Percentiles rank a stretch among this genome's conserved stretches.
phyloP scores from a whole-genome alignment of 2,888 invertebrate genomes.

The Cephus nigrinus region DNA sequence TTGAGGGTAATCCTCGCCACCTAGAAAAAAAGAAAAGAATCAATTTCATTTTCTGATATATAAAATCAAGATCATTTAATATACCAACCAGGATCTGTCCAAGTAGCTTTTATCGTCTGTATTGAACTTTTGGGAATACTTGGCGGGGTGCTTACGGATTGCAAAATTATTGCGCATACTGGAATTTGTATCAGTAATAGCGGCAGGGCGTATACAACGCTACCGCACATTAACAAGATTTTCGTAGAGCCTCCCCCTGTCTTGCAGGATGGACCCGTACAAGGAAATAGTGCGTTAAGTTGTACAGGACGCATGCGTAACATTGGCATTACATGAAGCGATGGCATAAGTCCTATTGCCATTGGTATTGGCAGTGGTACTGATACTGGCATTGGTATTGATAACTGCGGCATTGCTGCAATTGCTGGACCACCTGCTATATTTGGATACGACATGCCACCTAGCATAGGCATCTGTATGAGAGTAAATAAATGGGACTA shows the following conservation, averaged over 20 bases:
- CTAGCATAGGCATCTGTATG: background rate
- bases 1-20: constrained; percentile 34
- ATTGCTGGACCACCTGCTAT: background rate
- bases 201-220: background rate
- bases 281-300: background rate
- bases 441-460: background rate
- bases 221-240: background rate
- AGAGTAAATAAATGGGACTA: background rate
- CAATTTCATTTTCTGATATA: background rate
- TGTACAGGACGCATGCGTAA: background rate
- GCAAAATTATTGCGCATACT: background rate
- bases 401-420: background rate
- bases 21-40: background rate
- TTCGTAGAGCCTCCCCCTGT: background rate
- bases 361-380: background rate
- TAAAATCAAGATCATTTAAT: background rate
- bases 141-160: background rate
- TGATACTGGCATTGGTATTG: background rate
- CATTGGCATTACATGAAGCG: background rate
- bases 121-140: rapidly evolving
- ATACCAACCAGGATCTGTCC: background rate
- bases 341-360: background rate
- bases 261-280: background rate
- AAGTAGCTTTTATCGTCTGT: background rate
- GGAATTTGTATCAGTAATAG: background rate